Percentiles rank a stretch among this genome's conserved stretches.
These are phyloP conservation scores for Antheraea yamamai DNA, from an alignment of 2,888 invertebrate species.

Conservation along the genomic window DNA sequence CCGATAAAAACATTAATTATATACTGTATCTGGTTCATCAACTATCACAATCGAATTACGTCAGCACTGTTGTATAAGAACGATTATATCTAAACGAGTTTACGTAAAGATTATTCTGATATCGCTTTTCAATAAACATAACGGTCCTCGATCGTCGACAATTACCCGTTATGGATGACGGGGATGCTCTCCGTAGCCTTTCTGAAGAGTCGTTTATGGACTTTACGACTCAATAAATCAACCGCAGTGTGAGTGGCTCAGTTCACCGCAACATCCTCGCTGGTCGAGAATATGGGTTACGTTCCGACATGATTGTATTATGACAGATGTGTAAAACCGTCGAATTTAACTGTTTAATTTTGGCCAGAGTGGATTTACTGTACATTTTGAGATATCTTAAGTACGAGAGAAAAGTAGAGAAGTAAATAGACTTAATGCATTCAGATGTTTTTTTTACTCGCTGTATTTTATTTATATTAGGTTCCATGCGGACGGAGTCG, in stretches of 20 bases:
- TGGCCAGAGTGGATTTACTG: neutral
- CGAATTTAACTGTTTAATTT: neutral
- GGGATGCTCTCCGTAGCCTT: constrained; percentile 50
- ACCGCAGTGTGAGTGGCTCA: constrained; percentile 41
- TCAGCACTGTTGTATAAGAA: constrained; percentile 19
- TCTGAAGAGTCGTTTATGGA: constrained; percentile 54
- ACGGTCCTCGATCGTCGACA: constrained; percentile 51
- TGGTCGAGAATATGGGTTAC: constrained; percentile 18
- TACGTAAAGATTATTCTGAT: constrained; percentile 33
- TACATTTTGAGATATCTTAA: neutral
- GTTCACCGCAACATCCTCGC: constrained; percentile 41
- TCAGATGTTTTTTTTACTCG: too few relatives aligned
- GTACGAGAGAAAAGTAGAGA: too few relatives aligned
- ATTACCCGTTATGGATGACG: constrained; percentile 59
- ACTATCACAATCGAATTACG: constrained; percentile 20
- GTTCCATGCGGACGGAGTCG: too few relatives aligned
- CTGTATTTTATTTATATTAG: too few relatives aligned
- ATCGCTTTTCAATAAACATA: constrained; percentile 41
- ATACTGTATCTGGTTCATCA: constrained; percentile 19
- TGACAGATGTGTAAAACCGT: constrained; percentile 13
- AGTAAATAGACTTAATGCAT: too few relatives aligned
- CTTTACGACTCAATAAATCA: constrained; percentile 62
- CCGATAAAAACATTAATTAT: constrained; percentile 22
- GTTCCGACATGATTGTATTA: constrained; percentile 14
- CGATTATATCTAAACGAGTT: constrained; percentile 28